Base-by-base conservation (phyloP, 2,113 vertebrate genomes). In the Castor canadensis region DNA sequence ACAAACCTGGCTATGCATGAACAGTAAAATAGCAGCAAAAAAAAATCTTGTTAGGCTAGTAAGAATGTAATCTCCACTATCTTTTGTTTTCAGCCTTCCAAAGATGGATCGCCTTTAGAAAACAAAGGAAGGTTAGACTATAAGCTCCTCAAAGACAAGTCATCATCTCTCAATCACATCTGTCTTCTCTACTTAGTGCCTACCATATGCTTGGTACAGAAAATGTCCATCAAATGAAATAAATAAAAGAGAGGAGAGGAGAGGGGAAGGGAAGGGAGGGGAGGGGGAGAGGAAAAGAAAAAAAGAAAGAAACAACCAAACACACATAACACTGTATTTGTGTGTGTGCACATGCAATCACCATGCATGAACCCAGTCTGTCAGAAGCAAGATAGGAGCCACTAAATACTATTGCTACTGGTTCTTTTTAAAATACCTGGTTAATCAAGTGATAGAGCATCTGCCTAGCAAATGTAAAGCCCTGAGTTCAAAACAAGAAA, bases 101-200 rank as follows among this genome's bases (percentile, higher is more conserved):
- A 73, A 93, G 75, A 87, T 47, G 56, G 64, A 91, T 6, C 16
- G n/a, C 30, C 52, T 93, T 93, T 56, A 32, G 80, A 96, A 95
- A 96, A 94, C 49, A 89, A 96, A 87, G 60, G 26, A 93, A 85
- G 24, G 71, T 35, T n/a, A 82, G 49, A 95, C 88, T 52, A 45
- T 56, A 64, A 80, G 28, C 43, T 69, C 54, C 38, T 80, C 71
- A 87, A 90, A 54, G 35, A 89, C 28, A 73, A 83, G 9, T n/a
- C 28, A 89, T n/a, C n/a, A 58, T 60, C 38, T 89, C 62, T 35
- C 40, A 84, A 47, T 38, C 56, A 30, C 20, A 72, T 47, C 11
- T 30, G 16, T 94, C 30, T 87, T 94, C 40, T 82, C n/a, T 60
- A 77, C 30, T 30, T 45, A 92, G 54, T 20, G 47, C 67, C n/a